Evolutionary conservation across 2,113 vertebrate genomes (phyloP).

Genomic region (Tyto alba): DNA sequence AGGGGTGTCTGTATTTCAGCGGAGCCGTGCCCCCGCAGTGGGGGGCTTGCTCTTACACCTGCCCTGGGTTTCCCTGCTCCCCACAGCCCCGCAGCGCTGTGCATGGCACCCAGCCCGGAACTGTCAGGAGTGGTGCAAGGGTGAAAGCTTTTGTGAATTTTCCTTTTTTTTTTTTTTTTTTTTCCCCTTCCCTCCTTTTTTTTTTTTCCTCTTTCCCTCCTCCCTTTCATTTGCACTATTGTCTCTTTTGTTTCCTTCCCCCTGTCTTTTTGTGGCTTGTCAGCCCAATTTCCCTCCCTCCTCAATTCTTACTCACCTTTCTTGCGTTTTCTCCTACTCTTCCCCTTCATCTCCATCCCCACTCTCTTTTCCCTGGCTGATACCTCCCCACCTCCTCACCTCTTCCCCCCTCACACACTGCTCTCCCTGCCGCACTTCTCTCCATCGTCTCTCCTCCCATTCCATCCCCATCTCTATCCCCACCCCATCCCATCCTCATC

Average conservation of each 20-base stretch:
- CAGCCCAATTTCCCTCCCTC: background rate
- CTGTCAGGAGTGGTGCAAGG: fast-evolving
- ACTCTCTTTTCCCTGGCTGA: background rate
- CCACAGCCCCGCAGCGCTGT: fast-evolving
- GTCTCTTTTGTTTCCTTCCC: background rate
- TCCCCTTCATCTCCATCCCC: background rate
- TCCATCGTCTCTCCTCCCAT: background rate
- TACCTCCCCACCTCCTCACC: background rate
- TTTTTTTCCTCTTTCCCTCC: background rate
- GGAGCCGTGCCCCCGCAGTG: fast-evolving
- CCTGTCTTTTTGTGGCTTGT: background rate
- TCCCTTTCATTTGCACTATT: background rate
- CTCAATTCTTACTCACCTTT: background rate
- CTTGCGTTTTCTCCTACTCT: background rate
- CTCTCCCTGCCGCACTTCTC: background rate
- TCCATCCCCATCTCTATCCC: no score
- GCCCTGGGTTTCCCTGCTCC: background rate
- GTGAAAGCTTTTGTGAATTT: background rate
- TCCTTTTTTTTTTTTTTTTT: fast-evolving
- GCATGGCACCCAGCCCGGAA: fast-evolving
- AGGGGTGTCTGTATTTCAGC: fast-evolving
- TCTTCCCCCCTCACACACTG: fast-evolving
- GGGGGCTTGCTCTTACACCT: background rate
- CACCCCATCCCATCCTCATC: no score
- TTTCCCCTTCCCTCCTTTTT: background rate